Conservation (phyloP, 2,113 vertebrate genomes). For the Oreotrochilus melanogaster region DNA sequence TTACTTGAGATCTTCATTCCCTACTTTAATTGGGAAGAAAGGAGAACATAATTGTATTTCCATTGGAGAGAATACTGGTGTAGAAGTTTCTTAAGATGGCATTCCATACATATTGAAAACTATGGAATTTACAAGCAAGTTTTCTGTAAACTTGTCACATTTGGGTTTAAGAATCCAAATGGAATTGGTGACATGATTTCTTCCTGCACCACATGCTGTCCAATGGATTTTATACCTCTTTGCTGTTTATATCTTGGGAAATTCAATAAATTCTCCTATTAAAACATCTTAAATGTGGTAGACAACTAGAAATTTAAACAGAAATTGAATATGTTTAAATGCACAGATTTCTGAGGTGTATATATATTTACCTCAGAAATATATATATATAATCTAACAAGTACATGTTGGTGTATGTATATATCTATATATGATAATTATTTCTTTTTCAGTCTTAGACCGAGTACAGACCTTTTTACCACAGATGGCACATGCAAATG, state of each 20-base stretch:
- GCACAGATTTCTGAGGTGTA: background rate
- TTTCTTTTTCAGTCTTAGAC: constrained; percentile 83
- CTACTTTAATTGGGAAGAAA: background rate
- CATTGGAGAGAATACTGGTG: background rate
- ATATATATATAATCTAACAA: background rate
- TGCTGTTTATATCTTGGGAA: background rate
- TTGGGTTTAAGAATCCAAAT: background rate
- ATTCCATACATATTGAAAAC: background rate
- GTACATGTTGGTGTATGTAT: background rate
- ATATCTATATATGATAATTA: background rate
- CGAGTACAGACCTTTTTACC: constrained; percentile 90
- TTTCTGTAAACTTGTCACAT: background rate
- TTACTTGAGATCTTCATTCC: background rate
- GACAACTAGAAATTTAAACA: background rate
- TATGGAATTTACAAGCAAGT: background rate
- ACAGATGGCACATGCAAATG: constrained; percentile 89
- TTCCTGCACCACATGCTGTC: background rate
- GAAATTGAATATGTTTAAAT: background rate
- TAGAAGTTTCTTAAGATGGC: background rate
- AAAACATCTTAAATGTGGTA: background rate
- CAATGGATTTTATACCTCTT: fast-evolving
- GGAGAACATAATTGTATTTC: background rate
- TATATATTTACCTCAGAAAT: too few species aligned
- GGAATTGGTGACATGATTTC: background rate
- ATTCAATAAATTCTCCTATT: background rate